These are phyloP conservation scores for Poicephalus meyeri DNA, from an alignment of 2,113 vertebrate species.

Conservation along the genomic window DNA sequence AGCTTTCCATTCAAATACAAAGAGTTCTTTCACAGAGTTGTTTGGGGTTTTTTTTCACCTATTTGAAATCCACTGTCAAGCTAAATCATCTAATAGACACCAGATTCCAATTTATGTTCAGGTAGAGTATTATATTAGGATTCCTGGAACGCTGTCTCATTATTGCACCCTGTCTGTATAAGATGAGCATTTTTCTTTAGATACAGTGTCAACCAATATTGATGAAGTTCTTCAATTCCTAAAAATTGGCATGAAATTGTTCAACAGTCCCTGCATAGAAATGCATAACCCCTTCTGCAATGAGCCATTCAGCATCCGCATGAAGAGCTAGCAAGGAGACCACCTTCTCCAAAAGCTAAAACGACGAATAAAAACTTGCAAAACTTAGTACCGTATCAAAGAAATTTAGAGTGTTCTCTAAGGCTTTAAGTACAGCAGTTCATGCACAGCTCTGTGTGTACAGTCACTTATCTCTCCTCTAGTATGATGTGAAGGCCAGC, in stretches of 20 bases:
- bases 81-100: slow-evolving; percentile 10
- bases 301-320: neutral
- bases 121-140: neutral
- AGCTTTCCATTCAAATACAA: neutral
- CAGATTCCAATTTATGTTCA: neutral
- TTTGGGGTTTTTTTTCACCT: neutral
- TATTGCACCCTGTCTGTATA: neutral
- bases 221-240: neutral
- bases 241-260: neutral
- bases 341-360: neutral
- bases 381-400: neutral
- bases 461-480: neutral
- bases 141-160: neutral
- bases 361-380: neutral
- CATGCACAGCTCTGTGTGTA: neutral
- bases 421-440: neutral
- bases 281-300: neutral
- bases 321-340: neutral
- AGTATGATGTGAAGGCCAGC: neutral
- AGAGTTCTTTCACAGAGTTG: neutral
- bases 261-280: neutral
- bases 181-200: neutral
- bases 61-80: neutral
- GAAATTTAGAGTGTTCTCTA: neutral
- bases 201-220: neutral